Evolutionary conservation across 1,140 invertebrate species (phyloP).

Genomic region (Cylas formicarius): DNA sequence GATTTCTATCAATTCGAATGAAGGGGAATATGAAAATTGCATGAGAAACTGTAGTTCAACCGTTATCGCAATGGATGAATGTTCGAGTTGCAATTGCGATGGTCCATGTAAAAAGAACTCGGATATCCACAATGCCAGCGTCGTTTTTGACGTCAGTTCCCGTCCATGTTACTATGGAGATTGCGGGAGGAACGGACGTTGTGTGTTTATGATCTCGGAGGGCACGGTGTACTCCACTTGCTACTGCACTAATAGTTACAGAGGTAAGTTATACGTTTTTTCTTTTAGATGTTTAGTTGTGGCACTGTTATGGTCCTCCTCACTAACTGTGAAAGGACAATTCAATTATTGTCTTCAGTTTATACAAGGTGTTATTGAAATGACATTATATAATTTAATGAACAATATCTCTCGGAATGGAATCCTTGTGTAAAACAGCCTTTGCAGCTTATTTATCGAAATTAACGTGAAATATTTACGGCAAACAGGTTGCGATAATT

Average conservation of each 20-base stretch:
- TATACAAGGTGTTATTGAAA: no score
- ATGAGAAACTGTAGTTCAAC: slow-evolving; percentile 36
- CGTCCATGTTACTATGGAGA: slow-evolving; percentile 58
- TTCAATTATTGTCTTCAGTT: no score
- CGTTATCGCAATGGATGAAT: slow-evolving; percentile 32
- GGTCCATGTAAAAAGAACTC: slow-evolving; percentile 34
- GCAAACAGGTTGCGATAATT: no score
- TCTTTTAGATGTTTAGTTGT: background rate
- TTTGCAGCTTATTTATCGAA: no score
- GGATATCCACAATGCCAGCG: slow-evolving; percentile 42
- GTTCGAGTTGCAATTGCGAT: slow-evolving; percentile 41
- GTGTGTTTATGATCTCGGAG: slow-evolving; percentile 65
- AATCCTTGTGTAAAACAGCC: no score
- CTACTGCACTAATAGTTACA: slow-evolving; percentile 60
- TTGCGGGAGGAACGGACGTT: slow-evolving; percentile 59
- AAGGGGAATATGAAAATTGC: slow-evolving; percentile 33
- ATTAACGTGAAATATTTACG: no score
- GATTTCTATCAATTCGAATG: slow-evolving; percentile 7
- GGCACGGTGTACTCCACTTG: slow-evolving; percentile 71
- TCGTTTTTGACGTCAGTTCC: slow-evolving; percentile 58
- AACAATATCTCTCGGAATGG: no score
- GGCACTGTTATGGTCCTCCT: no score
- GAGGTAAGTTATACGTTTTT: slow-evolving; percentile 42
- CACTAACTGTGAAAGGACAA: no score
- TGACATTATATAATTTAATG: no score